Conservation (phyloP, 1,140 invertebrate genomes). For the Cydia amplana region DNA sequence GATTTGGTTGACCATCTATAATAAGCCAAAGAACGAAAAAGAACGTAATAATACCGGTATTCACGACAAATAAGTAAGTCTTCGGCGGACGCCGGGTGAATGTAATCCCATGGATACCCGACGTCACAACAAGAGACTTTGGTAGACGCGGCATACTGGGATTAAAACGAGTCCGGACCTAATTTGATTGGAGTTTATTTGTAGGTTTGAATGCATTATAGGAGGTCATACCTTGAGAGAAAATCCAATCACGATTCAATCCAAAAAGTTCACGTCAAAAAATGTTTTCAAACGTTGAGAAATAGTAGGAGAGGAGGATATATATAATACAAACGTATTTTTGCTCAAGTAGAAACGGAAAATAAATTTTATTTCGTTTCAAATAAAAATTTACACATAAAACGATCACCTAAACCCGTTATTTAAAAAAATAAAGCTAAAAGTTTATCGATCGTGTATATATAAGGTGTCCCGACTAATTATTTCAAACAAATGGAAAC, state of each 20-base stretch:
- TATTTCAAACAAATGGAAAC: conserved; percentile 11
- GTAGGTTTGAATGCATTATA: not conserved
- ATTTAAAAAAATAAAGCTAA: not conserved
- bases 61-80: not conserved
- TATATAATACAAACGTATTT: too few species aligned
- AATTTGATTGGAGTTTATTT: not conserved
- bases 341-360: too few species aligned
- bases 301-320: too few species aligned
- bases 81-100: not conserved
- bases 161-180: conserved; percentile 21
- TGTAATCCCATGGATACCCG: conserved; percentile 2
- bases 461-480: not conserved
- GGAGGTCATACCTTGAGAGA: not conserved
- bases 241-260: too few species aligned
- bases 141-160: not conserved
- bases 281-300: too few species aligned
- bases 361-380: too few species aligned
- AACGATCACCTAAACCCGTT: too few species aligned
- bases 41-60: too few species aligned
- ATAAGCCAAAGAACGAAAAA: too few species aligned
- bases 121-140: conserved; percentile 23
- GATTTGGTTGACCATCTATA: too few species aligned
- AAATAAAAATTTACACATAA: too few species aligned
- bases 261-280: too few species aligned
- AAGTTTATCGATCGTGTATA: not conserved